Evolutionary conservation across 2,797 vertebrate genomes (phyloP).

Genomic region (Notolepis coatsorum): DNA sequence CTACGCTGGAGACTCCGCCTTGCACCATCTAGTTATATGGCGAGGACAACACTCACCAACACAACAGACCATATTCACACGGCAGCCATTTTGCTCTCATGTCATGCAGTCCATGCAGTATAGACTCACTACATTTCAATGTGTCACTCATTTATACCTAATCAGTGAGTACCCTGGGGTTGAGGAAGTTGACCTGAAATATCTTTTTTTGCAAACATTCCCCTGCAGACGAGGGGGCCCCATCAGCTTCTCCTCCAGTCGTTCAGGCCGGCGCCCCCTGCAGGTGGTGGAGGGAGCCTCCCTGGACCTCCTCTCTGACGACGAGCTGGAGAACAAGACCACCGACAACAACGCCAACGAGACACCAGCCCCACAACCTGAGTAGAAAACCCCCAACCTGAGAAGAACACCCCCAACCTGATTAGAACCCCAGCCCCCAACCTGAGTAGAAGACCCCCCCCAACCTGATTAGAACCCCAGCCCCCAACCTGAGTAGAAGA

Average conservation of each 20-base stretch:
- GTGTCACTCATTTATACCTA: too few relatives aligned
- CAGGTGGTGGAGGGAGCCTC: constrained; percentile 93
- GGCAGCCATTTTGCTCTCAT: too few relatives aligned
- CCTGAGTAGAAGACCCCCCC: not conserved
- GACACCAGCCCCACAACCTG: constrained; percentile 77
- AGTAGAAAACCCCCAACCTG: constrained; percentile 81
- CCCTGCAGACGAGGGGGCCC: constrained; percentile 87
- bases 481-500: constrained; percentile 16
- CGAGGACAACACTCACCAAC: too few relatives aligned
- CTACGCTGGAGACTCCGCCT: too few relatives aligned
- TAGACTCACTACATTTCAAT: too few relatives aligned
- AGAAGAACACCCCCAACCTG: constrained; percentile 75
- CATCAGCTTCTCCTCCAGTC: constrained; percentile 91
- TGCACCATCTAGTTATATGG: too few relatives aligned
- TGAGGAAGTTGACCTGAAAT: too few relatives aligned
- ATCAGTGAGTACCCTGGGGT: too few relatives aligned
- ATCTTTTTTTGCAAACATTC: too few relatives aligned
- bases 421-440: constrained; percentile 28
- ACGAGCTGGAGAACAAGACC: constrained; percentile 92
- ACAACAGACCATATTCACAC: too few relatives aligned
- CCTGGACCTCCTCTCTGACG: constrained; percentile 87
- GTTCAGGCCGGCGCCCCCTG: constrained; percentile 90
- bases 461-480: not conserved
- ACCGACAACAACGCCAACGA: constrained; percentile 91
- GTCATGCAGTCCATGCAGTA: too few relatives aligned